Evolutionary conservation across 2,113 vertebrate genomes (phyloP).

Genomic region (Sinocyclocheilus grahami): DNA sequence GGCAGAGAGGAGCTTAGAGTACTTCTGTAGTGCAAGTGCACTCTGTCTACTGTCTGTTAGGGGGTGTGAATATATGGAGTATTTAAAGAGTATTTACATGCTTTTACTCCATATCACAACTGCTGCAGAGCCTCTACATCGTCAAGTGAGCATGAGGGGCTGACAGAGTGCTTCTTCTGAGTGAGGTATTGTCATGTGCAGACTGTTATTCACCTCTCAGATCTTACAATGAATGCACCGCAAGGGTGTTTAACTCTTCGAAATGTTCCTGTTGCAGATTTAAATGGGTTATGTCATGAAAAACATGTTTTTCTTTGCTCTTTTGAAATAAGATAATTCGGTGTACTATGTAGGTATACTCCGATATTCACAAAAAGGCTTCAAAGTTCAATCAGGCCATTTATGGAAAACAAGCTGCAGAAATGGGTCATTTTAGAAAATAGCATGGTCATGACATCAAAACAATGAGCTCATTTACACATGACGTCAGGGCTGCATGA

Average conservation of each 20-base stretch:
- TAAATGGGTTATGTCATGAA: neutral
- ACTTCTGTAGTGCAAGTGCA: constrained; percentile 8
- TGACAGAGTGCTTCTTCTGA: neutral
- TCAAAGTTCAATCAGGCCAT: neutral
- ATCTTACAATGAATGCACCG: neutral
- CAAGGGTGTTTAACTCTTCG: neutral
- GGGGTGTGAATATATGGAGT: neutral
- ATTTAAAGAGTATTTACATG: constrained; percentile 18
- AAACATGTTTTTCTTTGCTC: neutral
- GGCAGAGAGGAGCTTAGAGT: neutral
- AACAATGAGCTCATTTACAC: neutral
- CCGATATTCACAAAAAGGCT: neutral
- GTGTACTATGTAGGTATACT: neutral
- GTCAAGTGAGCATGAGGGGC: neutral
- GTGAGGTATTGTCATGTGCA: constrained; percentile 9
- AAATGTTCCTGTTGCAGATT: neutral
- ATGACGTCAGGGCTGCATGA: neutral
- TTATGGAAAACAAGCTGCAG: neutral
- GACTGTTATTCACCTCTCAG: neutral
- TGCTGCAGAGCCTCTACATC: neutral
- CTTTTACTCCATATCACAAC: constrained; percentile 12
- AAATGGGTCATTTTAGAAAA: neutral
- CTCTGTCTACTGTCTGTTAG: neutral
- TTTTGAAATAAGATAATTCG: neutral
- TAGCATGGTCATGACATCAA: neutral